These are phyloP conservation scores for Drosophila longiperda DNA, from an alignment of 2,888 invertebrate species.

Conservation along the genomic window DNA sequence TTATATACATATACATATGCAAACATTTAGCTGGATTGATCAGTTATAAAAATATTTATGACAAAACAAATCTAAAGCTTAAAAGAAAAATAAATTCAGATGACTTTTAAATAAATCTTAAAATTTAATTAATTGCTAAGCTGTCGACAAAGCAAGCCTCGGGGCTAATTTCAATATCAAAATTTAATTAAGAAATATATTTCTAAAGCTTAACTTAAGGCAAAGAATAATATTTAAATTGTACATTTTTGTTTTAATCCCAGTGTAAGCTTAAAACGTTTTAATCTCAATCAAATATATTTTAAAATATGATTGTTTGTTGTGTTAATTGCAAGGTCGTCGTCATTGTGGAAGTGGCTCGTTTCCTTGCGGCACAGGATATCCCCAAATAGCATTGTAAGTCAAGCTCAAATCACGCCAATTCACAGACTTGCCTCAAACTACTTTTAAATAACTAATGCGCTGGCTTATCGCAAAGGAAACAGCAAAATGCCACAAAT, in stretches of 20 bases:
- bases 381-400: conserved; percentile 36
- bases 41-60: no score
- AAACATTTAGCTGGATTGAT: no score
- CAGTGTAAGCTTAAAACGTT: not conserved
- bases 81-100: not conserved
- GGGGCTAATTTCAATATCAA: no score
- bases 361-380: conserved; percentile 23
- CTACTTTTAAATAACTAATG: conserved; percentile 58
- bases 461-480: conserved; percentile 55
- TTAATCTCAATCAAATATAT: not conserved
- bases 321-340: conserved; percentile 8
- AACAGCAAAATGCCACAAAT: conserved; percentile 62
- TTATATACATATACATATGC: no score
- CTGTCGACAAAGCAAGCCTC: not conserved
- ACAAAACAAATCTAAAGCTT: not conserved
- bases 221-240: not conserved
- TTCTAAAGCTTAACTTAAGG: not conserved
- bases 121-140: not conserved
- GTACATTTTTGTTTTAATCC: not conserved
- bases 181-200: not conserved
- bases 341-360: not conserved
- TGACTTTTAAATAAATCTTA: not conserved
- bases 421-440: conserved; percentile 39
- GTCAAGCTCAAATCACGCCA: conserved; percentile 57
- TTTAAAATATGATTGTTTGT: not conserved